Evolutionary conservation across 2,888 invertebrate species (phyloP), one percentile per base, ranked within the genome.

Genomic region (Oscheius sp.): DNA sequence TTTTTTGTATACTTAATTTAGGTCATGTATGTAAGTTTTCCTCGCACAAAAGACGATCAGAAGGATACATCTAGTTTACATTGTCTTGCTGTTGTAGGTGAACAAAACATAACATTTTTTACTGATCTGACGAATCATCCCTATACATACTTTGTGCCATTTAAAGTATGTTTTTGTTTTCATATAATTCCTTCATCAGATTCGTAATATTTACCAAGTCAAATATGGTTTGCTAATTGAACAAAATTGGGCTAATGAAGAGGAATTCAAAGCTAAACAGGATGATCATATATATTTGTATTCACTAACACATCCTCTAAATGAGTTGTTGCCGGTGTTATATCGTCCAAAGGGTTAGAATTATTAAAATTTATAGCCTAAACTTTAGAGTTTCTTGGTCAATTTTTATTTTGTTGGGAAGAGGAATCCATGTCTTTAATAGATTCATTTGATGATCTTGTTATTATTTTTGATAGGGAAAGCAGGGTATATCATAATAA

Each of bases 321-420:
- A 72, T 45, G 79, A 79, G 61, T 51, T 77, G 12, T 62, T 74
- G 9, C 77, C 79, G 3, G 73, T 79, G 9, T 71, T 79, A 17
- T 77, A 74, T 59, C 33, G 45, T 36, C 32, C 33, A 2, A 32
- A 24, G 26, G 64, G 64, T 68, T 36, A 8, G 2, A 14, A 20
- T n/a, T 36, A 5, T 22, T 62, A 17, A 17, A 17, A 14, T 41
- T 2, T 41, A 6, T 17, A 17, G 3, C 12, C 20, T 20, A 45
- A 28, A 22, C 47, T 28, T 20, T 9, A 69, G 69, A 70, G 12
- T 64, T 51, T 56, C 36, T 69, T 41, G 67, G 68, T 9, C 67
- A 66, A 6, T 75, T 73, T 73, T 70, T 71, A 22, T 75, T 75
- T 30, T 75, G 75, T 32, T 75, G 75, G 64, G 51, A 64, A 36